Evolutionary conservation across 2,888 invertebrate species (phyloP), one percentile per base, ranked within the genome.

Genomic region (Sesamia inferens): DNA sequence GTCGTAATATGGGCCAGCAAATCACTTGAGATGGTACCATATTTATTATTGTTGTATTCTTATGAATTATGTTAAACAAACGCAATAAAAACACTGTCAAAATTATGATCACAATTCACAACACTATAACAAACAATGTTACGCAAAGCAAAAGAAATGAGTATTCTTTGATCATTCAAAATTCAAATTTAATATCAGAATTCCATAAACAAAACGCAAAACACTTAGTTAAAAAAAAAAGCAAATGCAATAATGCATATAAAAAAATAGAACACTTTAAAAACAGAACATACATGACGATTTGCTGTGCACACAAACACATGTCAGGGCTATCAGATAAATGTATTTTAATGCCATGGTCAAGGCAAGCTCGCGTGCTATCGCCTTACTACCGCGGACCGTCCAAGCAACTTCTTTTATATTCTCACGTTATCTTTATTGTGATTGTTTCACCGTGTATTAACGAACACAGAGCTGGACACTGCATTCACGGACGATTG

Each of bases 301-400:
- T 92, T 95, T 95, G 82, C 92, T 90, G 87, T 92, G 87, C 81
- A 92, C 93, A 90, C 91, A 90, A 85, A 87, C 90, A 86, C 91
- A 89, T 85, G 90, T 89, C 87, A 95, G 88, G 84, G 92, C 91
- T 83, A 94, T 79, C 66, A 94, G 84, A 88, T 89, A 88, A 82
- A 93, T 84, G 87, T 90, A 90, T 92, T 91, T 93, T 86, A 93
- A 92, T 92, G 93, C 93, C 95, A 95, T 94, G 92, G 93, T 92
- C 94, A 92, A 91, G 89, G 90, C 91, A 92, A 92, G 92, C 90
- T 90, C 90, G 86, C 90, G 90, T 89, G 91, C 90, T 89, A 88
- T 89, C 90, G 87, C 88, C 89, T 89, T 82, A 93, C 92, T 91
- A 91, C 90, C 87, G 87, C 86, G 81, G 84, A 75, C 77, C 82